Evolutionary conservation across 64 coral and sea anemone species (phyloP).

Genomic region (Dendronephthya gigantea): DNA sequence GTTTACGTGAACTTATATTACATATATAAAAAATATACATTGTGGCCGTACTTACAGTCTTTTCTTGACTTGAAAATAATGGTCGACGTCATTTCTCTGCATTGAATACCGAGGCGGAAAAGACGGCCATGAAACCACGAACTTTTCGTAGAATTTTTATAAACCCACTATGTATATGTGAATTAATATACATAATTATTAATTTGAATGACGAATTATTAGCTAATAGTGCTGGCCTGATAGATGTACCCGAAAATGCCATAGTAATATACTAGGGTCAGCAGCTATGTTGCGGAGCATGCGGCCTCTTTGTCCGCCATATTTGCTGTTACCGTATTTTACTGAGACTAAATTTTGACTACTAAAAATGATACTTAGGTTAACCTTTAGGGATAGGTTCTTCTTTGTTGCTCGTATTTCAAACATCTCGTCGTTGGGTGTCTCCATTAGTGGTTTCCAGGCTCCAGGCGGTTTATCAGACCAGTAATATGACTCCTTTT

Average conservation of each 20-base stretch:
- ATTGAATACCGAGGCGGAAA: neutral
- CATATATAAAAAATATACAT: neutral
- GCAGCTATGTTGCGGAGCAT: no score
- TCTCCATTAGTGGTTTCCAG: neutral
- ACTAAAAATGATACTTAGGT: neutral
- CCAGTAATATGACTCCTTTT: neutral
- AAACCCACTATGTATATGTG: neutral
- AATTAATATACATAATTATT: no score
- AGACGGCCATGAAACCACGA: neutral
- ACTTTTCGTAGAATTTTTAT: neutral
- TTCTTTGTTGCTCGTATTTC: neutral
- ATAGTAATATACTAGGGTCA: no score
- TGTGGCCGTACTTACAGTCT: neutral
- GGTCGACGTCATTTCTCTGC: neutral
- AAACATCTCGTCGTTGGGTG: neutral
- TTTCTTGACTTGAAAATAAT: neutral
- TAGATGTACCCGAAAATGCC: no score
- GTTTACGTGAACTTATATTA: neutral
- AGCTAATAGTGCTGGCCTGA: no score
- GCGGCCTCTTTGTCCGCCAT: no score
- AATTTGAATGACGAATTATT: no score
- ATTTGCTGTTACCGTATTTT: no score
- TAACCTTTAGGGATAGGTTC: neutral
- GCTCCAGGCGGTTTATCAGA: neutral
- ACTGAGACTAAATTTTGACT: no score